Evolutionary conservation across 2,888 invertebrate species (phyloP).

Genomic region (Zygogramma bicolorata): DNA sequence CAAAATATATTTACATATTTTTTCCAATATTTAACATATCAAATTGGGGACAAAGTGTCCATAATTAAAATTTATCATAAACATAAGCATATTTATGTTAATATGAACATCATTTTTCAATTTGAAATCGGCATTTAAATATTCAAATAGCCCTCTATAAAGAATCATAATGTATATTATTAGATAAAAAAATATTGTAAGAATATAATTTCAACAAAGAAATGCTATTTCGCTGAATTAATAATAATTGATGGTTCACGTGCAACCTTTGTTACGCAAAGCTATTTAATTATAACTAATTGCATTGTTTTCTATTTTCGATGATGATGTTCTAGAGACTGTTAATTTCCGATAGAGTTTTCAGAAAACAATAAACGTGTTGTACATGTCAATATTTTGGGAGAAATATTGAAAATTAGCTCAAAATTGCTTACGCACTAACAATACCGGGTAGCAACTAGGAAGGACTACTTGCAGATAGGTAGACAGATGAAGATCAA

Average conservation of each 20-base stretch:
- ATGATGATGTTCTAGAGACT: neutral
- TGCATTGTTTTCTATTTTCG: neutral
- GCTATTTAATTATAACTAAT: neutral
- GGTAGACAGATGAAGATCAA: too few relatives aligned
- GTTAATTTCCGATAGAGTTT: neutral
- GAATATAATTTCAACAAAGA: slow-evolving; percentile 4
- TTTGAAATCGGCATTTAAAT: slow-evolving; percentile 36
- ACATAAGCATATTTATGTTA: slow-evolving; percentile 38
- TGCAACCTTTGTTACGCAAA: neutral
- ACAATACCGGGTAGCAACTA: too few relatives aligned
- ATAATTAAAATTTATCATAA: slow-evolving; percentile 37
- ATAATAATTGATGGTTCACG: slow-evolving; percentile 7
- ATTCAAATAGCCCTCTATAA: slow-evolving; percentile 8
- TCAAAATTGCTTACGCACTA: too few relatives aligned
- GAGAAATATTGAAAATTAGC: neutral
- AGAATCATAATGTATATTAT: slow-evolving; percentile 3
- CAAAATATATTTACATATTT: slow-evolving; percentile 27
- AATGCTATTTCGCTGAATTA: slow-evolving; percentile 3
- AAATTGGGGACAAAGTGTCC: slow-evolving; percentile 32
- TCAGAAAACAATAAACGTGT: neutral
- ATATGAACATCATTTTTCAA: slow-evolving; percentile 42
- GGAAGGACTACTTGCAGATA: too few relatives aligned
- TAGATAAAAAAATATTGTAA: slow-evolving; percentile 7
- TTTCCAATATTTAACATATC: slow-evolving; percentile 25
- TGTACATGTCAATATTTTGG: neutral